Evolutionary conservation across 2,797 vertebrate species (phyloP).

Genomic region (Carapus acus): DNA sequence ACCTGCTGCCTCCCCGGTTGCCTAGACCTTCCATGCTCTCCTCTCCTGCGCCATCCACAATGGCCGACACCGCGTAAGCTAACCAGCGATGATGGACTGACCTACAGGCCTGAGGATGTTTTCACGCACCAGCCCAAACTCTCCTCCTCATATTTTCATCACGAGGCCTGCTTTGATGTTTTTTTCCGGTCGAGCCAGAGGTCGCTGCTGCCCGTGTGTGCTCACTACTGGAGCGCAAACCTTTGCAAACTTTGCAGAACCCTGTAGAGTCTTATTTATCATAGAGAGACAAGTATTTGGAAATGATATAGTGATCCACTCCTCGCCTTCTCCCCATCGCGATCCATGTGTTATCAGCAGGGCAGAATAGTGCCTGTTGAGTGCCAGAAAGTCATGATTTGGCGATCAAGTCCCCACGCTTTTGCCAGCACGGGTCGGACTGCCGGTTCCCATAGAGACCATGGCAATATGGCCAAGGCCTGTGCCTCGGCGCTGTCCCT

Average conservation of each 20-base stretch:
- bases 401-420: slow-evolving; percentile 55
- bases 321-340: too few species aligned
- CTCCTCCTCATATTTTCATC: slow-evolving; percentile 19
- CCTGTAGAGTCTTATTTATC: too few species aligned
- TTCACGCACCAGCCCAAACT: slow-evolving; percentile 54
- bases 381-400: slow-evolving; percentile 24
- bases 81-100: too few species aligned
- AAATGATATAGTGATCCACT: too few species aligned
- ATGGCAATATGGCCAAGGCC: slow-evolving; percentile 48
- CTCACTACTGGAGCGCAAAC: slow-evolving; percentile 9
- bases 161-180: slow-evolving; percentile 35
- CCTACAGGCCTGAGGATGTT: too few species aligned
- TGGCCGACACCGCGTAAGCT: slow-evolving; percentile 28
- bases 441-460: slow-evolving; percentile 63
- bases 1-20: slow-evolving; percentile 31
- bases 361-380: slow-evolving; percentile 1
- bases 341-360: not conserved
- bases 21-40: slow-evolving; percentile 27
- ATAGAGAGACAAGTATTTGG: too few species aligned
- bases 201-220: slow-evolving; percentile 8
- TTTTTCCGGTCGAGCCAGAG: slow-evolving; percentile 21
- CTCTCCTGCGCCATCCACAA: slow-evolving; percentile 42
- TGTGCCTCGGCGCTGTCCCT: slow-evolving; percentile 28
- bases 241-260: too few species aligned
- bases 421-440: slow-evolving; percentile 51